Evolutionary conservation across 2,888 invertebrate species (phyloP).

Genomic region (Erpobdella octoculata): DNA sequence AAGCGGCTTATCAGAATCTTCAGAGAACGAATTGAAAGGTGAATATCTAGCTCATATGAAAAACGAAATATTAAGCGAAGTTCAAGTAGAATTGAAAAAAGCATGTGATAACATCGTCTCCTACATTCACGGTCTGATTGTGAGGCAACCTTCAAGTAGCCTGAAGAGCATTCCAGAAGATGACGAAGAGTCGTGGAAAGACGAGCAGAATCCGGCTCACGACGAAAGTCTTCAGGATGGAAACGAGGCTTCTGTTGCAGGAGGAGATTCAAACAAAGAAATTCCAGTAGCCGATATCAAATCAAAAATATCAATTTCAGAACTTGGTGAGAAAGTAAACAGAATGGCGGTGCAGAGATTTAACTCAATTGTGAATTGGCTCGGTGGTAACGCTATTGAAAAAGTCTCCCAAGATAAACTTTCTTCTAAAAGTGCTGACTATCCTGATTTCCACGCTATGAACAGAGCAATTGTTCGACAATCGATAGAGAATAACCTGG

Average conservation of each 20-base stretch:
- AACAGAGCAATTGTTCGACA: too few relatives aligned
- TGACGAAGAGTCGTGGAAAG: slow-evolving; percentile 16
- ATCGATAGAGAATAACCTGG: too few relatives aligned
- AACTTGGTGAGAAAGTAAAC: not conserved
- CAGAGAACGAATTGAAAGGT: not conserved
- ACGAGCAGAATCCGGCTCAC: not conserved
- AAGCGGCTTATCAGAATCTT: not conserved
- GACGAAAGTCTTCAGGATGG: not conserved
- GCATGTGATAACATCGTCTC: slow-evolving; percentile 13
- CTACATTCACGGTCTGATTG: slow-evolving; percentile 16
- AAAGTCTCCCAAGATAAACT: not conserved
- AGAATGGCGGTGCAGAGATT: not conserved
- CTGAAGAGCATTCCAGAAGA: slow-evolving; percentile 24
- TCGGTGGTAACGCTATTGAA: not conserved
- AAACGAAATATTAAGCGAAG: slow-evolving; percentile 16
- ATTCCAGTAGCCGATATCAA: not conserved
- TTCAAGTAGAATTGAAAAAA: slow-evolving; percentile 20
- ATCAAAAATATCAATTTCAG: not conserved
- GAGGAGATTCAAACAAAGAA: slow-evolving; percentile 9
- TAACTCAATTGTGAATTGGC: slow-evolving; percentile 4
- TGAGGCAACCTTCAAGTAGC: slow-evolving; percentile 9
- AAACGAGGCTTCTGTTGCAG: not conserved
- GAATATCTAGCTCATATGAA: not conserved
- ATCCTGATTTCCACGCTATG: too few relatives aligned
- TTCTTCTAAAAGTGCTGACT: too few relatives aligned